These are phyloP conservation scores for Stenotaenia linearis DNA, from an alignment of 2,888 invertebrate genomes.

Conservation along the genomic window DNA sequence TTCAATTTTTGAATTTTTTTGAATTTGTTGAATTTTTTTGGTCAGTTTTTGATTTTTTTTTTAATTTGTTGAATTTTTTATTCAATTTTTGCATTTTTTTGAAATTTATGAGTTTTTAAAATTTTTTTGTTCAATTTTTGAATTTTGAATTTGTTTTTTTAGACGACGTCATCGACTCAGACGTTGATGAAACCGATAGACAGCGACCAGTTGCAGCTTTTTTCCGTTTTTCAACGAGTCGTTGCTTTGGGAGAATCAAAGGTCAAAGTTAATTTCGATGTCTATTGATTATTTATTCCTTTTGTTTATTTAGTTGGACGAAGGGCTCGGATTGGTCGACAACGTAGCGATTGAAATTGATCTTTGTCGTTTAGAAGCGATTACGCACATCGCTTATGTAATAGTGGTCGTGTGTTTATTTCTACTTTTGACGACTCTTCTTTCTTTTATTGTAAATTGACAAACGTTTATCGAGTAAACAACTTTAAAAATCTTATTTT, in stretches of 20 bases:
- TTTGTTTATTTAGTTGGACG: neutral
- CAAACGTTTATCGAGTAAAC: neutral
- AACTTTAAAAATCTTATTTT: too few relatives aligned
- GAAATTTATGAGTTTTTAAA: neutral
- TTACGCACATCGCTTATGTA: conserved; percentile 2
- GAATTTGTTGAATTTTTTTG: neutral
- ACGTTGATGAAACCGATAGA: neutral
- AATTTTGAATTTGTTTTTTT: neutral
- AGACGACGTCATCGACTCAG: neutral
- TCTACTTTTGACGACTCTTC: neutral
- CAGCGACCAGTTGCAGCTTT: neutral
- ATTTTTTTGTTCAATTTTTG: neutral
- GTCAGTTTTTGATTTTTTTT: neutral
- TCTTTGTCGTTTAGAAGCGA: neutral
- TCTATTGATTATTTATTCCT: neutral
- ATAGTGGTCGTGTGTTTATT: neutral
- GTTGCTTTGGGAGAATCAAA: neutral
- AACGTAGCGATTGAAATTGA: neutral
- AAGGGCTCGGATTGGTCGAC: neutral
- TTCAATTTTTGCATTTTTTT: neutral
- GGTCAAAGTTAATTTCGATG: neutral
- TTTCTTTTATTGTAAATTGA: conserved; percentile 2
- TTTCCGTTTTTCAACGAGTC: conserved; percentile 1
- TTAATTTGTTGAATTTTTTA: neutral
- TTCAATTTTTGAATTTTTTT: neutral